Conservation (phyloP, 2,797 vertebrate genomes). For the Takifugu ocellatus region DNA sequence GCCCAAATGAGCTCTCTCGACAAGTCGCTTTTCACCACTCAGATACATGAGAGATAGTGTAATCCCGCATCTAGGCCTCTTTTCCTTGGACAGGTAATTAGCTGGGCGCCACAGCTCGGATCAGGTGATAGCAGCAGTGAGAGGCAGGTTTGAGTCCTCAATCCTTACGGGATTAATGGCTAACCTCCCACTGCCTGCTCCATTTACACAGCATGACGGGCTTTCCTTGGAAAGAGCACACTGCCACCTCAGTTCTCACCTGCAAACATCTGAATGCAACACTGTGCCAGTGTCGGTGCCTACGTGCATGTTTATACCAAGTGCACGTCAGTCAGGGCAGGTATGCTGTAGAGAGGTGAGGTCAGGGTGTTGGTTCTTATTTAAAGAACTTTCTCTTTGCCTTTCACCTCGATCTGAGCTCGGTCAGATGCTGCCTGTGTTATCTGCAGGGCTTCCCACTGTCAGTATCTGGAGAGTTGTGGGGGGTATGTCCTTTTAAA, state of each 20-base stretch:
- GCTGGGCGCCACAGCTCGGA: constrained; percentile 37
- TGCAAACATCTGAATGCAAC: constrained; percentile 48
- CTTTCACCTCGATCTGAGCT: constrained; percentile 56
- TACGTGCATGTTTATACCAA: constrained; percentile 45
- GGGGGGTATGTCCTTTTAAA: constrained; percentile 25
- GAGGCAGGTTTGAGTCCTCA: constrained; percentile 46
- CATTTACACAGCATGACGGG: constrained; percentile 55
- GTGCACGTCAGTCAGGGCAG: constrained; percentile 35
- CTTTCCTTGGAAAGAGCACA: constrained; percentile 64
- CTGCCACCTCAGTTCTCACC: constrained; percentile 61
- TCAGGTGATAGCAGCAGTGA: constrained; percentile 48
- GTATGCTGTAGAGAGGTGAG: constrained; percentile 26
- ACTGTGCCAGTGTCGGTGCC: constrained; percentile 42
- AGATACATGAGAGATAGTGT: constrained; percentile 7
- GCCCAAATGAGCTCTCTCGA: background rate
- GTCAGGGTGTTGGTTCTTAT: constrained; percentile 22
- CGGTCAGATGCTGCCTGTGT: constrained; percentile 7
- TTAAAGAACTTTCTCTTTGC: background rate
- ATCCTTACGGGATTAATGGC: constrained; percentile 68
- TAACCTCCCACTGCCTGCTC: constrained; percentile 58
- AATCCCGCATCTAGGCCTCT: constrained; percentile 33
- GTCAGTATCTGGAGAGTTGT: constrained; percentile 14
- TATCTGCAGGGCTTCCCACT: constrained; percentile 24
- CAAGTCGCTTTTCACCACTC: constrained; percentile 5
- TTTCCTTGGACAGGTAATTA: constrained; percentile 42